Conservation (phyloP, 2,888 invertebrate genomes). For the Agrochola lota region DNA sequence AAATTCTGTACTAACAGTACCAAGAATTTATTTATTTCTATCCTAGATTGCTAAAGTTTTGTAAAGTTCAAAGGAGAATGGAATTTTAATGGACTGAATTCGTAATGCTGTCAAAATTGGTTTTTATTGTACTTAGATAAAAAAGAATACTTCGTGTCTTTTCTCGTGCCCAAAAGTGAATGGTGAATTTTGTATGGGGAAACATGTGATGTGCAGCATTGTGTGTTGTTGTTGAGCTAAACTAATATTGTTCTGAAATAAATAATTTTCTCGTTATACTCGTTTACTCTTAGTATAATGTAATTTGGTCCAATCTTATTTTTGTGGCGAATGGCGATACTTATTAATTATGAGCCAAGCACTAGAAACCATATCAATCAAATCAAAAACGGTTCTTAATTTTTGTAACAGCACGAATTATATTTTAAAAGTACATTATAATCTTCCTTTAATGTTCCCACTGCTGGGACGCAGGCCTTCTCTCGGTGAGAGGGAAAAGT, state of each 20-base stretch:
- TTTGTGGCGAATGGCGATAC: too few relatives aligned
- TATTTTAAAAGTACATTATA: too few relatives aligned
- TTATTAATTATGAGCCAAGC: too few relatives aligned
- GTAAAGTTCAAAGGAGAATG: slow-evolving; percentile 2
- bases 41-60: slow-evolving; percentile 25
- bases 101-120: slow-evolving; percentile 4
- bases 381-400: too few relatives aligned
- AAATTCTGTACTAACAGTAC: neutral
- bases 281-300: neutral
- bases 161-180: neutral
- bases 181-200: neutral
- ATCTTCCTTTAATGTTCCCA: too few relatives aligned
- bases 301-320: too few relatives aligned
- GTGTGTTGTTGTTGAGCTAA: neutral
- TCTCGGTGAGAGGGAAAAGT: too few relatives aligned
- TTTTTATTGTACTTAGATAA: slow-evolving; percentile 17
- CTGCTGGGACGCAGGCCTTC: too few relatives aligned
- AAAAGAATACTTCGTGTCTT: neutral
- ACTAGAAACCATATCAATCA: too few relatives aligned
- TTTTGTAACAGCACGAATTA: too few relatives aligned
- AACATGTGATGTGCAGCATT: neutral
- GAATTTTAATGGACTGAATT: slow-evolving; percentile 14
- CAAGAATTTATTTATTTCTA: slow-evolving; percentile 1
- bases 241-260: neutral
- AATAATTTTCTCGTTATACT: neutral